A percentile compares a stretch with the other conserved stretches of the same genome.
These are phyloP conservation scores for Leucoraja erinaceus DNA, from an alignment of 2,113 vertebrate genomes.

Conservation along the genomic window DNA sequence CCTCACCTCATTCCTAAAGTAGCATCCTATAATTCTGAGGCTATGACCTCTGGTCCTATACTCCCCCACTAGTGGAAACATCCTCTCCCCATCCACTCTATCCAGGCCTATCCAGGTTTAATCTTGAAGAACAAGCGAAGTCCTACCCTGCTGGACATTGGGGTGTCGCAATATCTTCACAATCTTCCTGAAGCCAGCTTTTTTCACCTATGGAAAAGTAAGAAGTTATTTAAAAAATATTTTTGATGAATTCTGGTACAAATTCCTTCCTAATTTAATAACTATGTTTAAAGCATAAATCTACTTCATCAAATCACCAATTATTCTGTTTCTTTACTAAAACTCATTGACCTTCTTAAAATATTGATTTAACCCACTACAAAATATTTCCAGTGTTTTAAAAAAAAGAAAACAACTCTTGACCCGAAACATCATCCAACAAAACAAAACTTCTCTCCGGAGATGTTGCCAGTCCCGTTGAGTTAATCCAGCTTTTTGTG, in stretches of 20 bases:
- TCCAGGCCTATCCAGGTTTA: not conserved
- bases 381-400: too few relatives aligned
- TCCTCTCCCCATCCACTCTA: too few relatives aligned
- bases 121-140: not conserved
- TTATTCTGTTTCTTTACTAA: not conserved
- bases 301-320: not conserved
- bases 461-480: too few relatives aligned
- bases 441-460: too few relatives aligned
- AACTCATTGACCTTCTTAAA: not conserved
- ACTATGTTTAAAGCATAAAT: not conserved
- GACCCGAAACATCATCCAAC: too few relatives aligned
- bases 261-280: not conserved
- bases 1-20: too few relatives aligned
- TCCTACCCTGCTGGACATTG: constrained; percentile 79
- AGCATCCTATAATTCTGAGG: too few relatives aligned
- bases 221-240: constrained; percentile 26
- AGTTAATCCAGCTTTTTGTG: too few relatives aligned
- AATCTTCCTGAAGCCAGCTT: constrained; percentile 58
- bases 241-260: too few relatives aligned
- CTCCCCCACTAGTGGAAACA: too few relatives aligned
- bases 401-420: too few relatives aligned
- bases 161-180: constrained; percentile 47
- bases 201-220: constrained; percentile 52
- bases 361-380: not conserved
- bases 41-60: too few relatives aligned